These are phyloP conservation scores for Apamea monoglypha DNA, from an alignment of 2,888 invertebrate species.

Conservation along the genomic window DNA sequence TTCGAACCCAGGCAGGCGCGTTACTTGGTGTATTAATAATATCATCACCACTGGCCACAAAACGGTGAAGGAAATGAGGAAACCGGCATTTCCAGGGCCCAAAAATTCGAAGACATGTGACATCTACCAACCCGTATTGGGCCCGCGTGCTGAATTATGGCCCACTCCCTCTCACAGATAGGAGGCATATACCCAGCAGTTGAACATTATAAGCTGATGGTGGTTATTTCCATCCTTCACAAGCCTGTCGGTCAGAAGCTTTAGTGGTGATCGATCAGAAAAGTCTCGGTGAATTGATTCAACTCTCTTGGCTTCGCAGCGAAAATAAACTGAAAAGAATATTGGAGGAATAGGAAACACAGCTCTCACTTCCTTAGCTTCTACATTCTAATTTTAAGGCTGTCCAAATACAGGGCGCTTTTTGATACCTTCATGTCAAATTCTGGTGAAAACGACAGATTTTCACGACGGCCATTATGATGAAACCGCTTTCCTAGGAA, in stretches of 20 bases:
- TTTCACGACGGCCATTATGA: neutral
- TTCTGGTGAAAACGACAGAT: neutral
- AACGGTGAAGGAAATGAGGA: neutral
- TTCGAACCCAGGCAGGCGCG: neutral
- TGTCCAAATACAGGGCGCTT: no score
- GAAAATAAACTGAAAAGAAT: neutral
- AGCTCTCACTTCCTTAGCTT: neutral
- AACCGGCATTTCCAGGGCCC: no score
- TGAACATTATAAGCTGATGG: no score
- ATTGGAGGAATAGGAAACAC: neutral
- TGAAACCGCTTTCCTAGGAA: no score
- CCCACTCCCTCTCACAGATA: neutral
- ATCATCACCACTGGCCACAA: neutral
- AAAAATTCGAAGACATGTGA: neutral
- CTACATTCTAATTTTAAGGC: neutral
- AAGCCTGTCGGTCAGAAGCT: neutral
- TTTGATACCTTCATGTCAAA: neutral
- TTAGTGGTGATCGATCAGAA: no score
- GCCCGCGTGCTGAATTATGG: neutral
- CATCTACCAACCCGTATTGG: neutral
- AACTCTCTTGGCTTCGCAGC: neutral
- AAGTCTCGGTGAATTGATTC: neutral
- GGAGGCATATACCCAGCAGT: neutral
- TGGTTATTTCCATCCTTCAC: neutral
- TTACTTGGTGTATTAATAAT: neutral